A percentile compares a stretch with the other conserved stretches of the same genome.
phyloP scores from a whole-genome alignment of 2,113 vertebrate genomes.

The Catharus fuscescens region DNA sequence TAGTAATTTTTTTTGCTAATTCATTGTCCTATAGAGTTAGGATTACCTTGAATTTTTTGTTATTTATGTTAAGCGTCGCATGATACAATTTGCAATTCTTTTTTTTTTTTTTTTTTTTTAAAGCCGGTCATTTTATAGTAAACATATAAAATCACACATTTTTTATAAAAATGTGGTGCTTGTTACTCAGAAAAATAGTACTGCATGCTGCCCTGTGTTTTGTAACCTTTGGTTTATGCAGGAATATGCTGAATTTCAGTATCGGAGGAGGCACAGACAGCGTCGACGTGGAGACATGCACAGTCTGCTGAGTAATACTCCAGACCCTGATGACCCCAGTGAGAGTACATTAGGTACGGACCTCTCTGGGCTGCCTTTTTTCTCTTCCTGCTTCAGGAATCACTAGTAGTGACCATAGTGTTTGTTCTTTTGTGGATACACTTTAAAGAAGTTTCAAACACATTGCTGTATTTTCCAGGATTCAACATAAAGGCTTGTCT shows the following conservation, averaged over 20 bases:
- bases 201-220: conserved; percentile 80
- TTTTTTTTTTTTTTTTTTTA: conserved; percentile 65
- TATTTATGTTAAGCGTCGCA: conserved; percentile 53
- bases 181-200: conserved; percentile 57
- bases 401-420: background rate
- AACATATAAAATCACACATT: conserved; percentile 76
- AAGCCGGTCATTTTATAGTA: conserved; percentile 74
- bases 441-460: background rate
- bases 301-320: conserved; percentile 88
- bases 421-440: background rate
- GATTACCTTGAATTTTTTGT: background rate
- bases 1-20: conserved; percentile 1
- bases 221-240: conserved; percentile 83
- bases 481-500: background rate
- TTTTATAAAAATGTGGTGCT: conserved; percentile 58
- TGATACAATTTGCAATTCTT: conserved; percentile 56
- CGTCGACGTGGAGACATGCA: conserved; percentile 91
- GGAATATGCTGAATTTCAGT: conserved; percentile 99
- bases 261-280: conserved; percentile 91
- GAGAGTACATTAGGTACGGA: conserved; percentile 84
- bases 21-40: background rate
- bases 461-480: background rate
- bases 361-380: background rate
- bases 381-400: background rate
- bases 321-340: conserved; percentile 85